A percentile compares a stretch with the other conserved stretches of the same genome.
Evolutionary conservation across 2,113 vertebrate species (phyloP).

Genomic region (Phalacrocorax aristotelis): DNA sequence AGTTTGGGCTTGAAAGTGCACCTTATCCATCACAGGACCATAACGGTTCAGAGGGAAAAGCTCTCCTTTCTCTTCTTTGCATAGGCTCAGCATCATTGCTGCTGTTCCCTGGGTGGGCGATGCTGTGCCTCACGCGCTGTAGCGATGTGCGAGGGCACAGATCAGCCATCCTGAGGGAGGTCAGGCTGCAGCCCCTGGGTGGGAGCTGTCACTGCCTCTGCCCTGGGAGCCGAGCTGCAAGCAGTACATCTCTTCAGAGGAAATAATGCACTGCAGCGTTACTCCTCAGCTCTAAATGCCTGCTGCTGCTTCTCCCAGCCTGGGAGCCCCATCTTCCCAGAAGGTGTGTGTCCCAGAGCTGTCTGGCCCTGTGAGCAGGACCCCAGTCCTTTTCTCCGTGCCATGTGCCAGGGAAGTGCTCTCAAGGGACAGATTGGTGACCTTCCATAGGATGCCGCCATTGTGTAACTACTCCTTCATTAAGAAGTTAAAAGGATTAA

Average conservation of each 20-base stretch:
- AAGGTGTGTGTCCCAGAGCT: not conserved
- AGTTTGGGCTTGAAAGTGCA: not conserved
- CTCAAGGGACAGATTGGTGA: not conserved
- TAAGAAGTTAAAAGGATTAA: constrained; percentile 32
- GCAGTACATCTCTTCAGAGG: not conserved
- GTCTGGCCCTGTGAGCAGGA: fast-evolving
- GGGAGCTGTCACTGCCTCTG: not conserved
- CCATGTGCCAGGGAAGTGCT: fast-evolving
- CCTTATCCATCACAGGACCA: fast-evolving
- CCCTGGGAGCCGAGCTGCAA: not conserved
- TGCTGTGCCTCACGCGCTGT: not conserved
- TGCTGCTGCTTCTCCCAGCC: not conserved
- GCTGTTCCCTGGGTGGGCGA: fast-evolving
- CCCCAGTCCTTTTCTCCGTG: not conserved
- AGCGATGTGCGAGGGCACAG: fast-evolving
- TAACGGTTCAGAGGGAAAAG: not conserved
- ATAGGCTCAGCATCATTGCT: fast-evolving
- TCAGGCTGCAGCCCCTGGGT: not conserved
- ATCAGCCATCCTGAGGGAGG: not conserved
- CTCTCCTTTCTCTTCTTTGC: not conserved
- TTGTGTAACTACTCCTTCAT: not conserved
- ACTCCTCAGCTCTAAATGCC: not conserved
- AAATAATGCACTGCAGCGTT: not conserved
- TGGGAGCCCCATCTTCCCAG: not conserved
- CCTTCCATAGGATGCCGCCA: fast-evolving